Base-by-base conservation (phyloP, 2,113 vertebrate species). In the Arothron firmamentum region DNA sequence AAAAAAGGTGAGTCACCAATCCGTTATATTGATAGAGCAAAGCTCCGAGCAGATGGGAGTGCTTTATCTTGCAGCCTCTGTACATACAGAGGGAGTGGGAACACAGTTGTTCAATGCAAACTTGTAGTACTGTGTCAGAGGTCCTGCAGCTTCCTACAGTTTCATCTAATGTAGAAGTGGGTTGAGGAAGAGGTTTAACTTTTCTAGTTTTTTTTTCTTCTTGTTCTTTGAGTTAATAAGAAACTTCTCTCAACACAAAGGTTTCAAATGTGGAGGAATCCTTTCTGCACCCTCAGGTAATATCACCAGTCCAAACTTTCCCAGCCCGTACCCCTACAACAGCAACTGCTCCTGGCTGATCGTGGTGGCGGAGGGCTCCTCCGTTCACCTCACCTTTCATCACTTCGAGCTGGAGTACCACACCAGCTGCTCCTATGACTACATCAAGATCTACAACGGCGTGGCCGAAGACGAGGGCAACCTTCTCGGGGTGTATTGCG, bases 231-330 rank as follows among this genome's bases (percentile, higher is more conserved):
- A 72, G 21, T n/a, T 64, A 9, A 65, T 56, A 58, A 47, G 4
- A 31, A 31, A 48, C 17, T 3, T 57, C 70, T 71, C 20, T 61
- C 12, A 56, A 52, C 20, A 9, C 17, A 52, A 38, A 99, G 97
- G 94, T 62, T 91, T 99, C 76, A 99, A 99, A 90, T 99, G 97
- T 16, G 97, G 97, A 3, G 96, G 95, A 2, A 93, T 99, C 59
- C 93, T 98, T 17, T 95, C 95, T 0, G 92, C 94, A n/a, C 82
- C 93, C 13, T 89, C 89, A 0, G 95, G 95, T 46, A 98, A 99
- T 65, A 91, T 99, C 81, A 95, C 94, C 78, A 97, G 95, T 71
- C 97, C 97, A 41, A 99, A 99, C 88, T 99, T 97, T 85, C 97
- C 97, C 0, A 90, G 93, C 25, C 80, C 78, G 15, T 99, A 99